phyloP scores from a whole-genome alignment of 1,140 invertebrate species.

The Diprion similis region DNA sequence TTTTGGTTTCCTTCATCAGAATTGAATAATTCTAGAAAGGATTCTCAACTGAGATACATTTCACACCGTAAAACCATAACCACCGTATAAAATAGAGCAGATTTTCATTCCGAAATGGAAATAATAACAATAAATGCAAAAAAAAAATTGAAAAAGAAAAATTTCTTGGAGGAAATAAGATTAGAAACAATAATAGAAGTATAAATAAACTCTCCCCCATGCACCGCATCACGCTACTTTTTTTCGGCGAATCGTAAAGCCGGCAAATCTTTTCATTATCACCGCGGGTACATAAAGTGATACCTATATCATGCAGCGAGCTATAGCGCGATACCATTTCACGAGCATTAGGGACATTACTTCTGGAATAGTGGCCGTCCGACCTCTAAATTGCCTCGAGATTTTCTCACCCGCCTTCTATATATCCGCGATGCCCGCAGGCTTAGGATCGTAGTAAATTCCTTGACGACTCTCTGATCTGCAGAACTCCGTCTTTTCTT shows the following conservation, averaged over 20 bases:
- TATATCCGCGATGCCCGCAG: constrained; percentile 18
- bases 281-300: constrained; percentile 51
- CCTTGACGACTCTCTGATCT: constrained; percentile 16
- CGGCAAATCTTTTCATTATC: constrained; percentile 63
- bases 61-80: no score
- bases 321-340: constrained; percentile 39
- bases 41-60: no score
- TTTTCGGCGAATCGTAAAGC: constrained; percentile 47
- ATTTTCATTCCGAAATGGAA: no score
- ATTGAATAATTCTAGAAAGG: no score
- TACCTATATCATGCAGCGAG: constrained; percentile 60
- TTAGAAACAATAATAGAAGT: no score
- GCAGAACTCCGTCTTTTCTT: not conserved
- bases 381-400: constrained; percentile 9
- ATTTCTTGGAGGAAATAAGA: no score
- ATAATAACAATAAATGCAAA: no score
- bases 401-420: constrained; percentile 7
- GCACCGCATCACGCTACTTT: not conserved
- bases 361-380: constrained; percentile 36
- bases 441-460: constrained; percentile 14
- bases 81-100: no score
- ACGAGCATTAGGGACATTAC: constrained; percentile 42
- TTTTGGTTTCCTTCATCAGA: no score
- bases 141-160: not conserved
- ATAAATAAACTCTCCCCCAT: no score